A percentile compares a stretch with the other conserved stretches of the same genome.
Conservation (phyloP, 2,113 vertebrate genomes). For the Actinemys pallida region DNA sequence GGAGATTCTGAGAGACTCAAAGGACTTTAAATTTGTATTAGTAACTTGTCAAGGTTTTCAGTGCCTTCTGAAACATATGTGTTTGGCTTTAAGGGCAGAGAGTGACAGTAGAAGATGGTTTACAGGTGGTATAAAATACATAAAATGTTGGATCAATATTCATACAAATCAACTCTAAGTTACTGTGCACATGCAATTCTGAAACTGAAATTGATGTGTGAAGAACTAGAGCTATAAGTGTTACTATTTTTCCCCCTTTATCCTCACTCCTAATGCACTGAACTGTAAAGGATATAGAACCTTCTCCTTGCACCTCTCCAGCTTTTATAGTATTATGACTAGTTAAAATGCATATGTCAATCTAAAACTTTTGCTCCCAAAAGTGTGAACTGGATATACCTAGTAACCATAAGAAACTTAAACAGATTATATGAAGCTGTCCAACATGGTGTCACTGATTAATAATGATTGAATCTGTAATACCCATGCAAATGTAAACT, state of each 20-base stretch:
- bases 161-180: constrained; percentile 60
- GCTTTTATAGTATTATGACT: background rate
- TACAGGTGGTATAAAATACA: constrained; percentile 72
- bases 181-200: constrained; percentile 70
- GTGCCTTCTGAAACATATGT: constrained; percentile 64
- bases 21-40: constrained; percentile 20
- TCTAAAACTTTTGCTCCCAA: constrained; percentile 4
- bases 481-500: constrained; percentile 83
- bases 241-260: constrained; percentile 61
- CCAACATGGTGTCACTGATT: constrained; percentile 63
- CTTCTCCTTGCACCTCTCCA: background rate
- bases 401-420: constrained; percentile 41
- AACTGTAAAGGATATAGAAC: background rate
- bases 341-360: rapidly evolving
- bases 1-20: background rate
- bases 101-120: constrained; percentile 66
- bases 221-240: constrained; percentile 65
- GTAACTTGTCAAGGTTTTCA: constrained; percentile 34
- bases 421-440: constrained; percentile 39
- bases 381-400: constrained; percentile 46
- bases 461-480: constrained; percentile 73
- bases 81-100: constrained; percentile 61
- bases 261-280: constrained; percentile 31
- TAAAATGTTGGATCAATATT: constrained; percentile 61
- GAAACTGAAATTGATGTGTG: constrained; percentile 68